phyloP scores from a whole-genome alignment of 2,113 vertebrate species.

The Brachirus orientalis region DNA sequence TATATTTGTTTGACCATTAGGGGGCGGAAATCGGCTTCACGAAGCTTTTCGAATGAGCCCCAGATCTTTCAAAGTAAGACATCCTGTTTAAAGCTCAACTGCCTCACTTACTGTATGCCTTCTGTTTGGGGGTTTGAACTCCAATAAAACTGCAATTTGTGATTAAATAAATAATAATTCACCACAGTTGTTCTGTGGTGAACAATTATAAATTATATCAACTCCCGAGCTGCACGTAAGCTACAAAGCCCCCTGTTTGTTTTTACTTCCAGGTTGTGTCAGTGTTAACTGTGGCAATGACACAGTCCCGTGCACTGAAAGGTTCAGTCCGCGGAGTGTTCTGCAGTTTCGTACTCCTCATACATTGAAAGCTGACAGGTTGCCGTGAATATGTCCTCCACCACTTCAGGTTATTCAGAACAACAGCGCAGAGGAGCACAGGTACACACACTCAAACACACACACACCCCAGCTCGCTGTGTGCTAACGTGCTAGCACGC shows the following conservation, averaged over 20 bases:
- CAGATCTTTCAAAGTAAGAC: constrained; percentile 52
- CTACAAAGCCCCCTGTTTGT: neutral
- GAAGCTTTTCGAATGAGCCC: no score
- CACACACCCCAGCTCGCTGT: no score
- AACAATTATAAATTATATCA: neutral
- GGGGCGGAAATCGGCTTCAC: neutral
- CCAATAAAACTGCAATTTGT: neutral
- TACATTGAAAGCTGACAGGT: constrained; percentile 17
- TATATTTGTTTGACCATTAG: constrained; percentile 6
- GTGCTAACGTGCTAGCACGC: neutral
- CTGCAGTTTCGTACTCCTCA: neutral
- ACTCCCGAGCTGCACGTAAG: neutral
- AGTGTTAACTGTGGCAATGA: constrained; percentile 37
- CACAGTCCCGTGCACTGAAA: constrained; percentile 51
- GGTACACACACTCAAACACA: constrained; percentile 61
- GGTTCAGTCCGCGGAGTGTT: neutral
- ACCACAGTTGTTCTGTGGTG: no score
- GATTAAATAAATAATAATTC: neutral
- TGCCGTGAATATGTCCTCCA: constrained; percentile 57
- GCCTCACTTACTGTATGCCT: no score
- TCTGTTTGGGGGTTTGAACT: neutral
- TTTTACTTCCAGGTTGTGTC: constrained; percentile 66
- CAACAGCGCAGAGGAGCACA: constrained; percentile 30
- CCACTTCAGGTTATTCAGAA: constrained; percentile 36
- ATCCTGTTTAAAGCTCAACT: neutral